Percentiles rank a stretch among this genome's conserved stretches.
phyloP scores from a whole-genome alignment of 2,888 invertebrate species.

The Cetonia aurata region DNA sequence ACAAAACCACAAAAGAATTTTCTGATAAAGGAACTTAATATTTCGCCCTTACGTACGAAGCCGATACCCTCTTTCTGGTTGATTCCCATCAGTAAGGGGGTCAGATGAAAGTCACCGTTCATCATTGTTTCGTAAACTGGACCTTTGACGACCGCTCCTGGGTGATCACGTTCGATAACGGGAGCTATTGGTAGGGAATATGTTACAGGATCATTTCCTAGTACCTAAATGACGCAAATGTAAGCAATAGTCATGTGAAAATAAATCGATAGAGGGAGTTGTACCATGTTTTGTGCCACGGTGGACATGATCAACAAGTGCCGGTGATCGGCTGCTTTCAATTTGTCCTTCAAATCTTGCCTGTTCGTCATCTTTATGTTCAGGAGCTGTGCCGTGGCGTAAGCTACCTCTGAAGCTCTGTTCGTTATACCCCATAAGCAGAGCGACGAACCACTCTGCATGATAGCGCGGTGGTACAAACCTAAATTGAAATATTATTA shows the following conservation, averaged over 20 bases:
- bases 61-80: no score
- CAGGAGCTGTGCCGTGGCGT: constrained; percentile 46
- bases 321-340: constrained; percentile 22
- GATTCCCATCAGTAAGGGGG: no score
- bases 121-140: no score
- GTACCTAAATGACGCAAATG: no score
- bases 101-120: no score
- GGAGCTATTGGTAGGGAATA: no score
- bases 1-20: neutral
- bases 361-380: constrained; percentile 30
- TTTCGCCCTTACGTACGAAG: neutral
- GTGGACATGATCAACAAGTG: neutral
- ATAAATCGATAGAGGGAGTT: neutral
- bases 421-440: constrained; percentile 38
- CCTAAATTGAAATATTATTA: constrained; percentile 21
- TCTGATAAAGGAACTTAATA: neutral
- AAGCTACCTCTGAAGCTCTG: constrained; percentile 46
- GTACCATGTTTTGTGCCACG: neutral
- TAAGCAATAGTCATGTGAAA: no score
- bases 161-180: no score
- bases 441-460: constrained; percentile 39
- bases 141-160: no score
- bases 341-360: constrained; percentile 46
- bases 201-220: no score
- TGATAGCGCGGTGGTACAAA: constrained; percentile 44